Percentiles rank a stretch among this genome's conserved stretches.
Evolutionary conservation across 2,113 vertebrate species (phyloP).

Genomic region (human (Homo sapiens)): GRCh38 chr20:41908501-41909000

Average conservation of each 20-base stretch:
- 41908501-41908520: neutral
- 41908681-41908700: constrained; percentile 11
- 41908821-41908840: neutral
- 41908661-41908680: constrained; percentile 45
- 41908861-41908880: neutral
- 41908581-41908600: neutral
- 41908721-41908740: constrained; percentile 39
- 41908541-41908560: constrained; percentile 18
- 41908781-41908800: constrained; percentile 9
- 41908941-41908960: neutral
- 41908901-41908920: constrained; percentile 18
- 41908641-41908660: neutral
- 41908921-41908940: constrained; percentile 40
- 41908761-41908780: constrained; percentile 41
- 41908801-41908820: constrained; percentile 19
- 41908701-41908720: constrained; percentile 38
- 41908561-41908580: constrained; percentile 40
- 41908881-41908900: neutral
- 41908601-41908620: neutral
- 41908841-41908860: neutral
- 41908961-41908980: neutral
- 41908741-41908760: neutral
- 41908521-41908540: neutral
- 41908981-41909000: neutral
- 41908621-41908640: constrained; percentile 35